These are phyloP conservation scores for Pangasius djambal DNA, from an alignment of 2,797 vertebrate genomes.

Conservation along the genomic window DNA sequence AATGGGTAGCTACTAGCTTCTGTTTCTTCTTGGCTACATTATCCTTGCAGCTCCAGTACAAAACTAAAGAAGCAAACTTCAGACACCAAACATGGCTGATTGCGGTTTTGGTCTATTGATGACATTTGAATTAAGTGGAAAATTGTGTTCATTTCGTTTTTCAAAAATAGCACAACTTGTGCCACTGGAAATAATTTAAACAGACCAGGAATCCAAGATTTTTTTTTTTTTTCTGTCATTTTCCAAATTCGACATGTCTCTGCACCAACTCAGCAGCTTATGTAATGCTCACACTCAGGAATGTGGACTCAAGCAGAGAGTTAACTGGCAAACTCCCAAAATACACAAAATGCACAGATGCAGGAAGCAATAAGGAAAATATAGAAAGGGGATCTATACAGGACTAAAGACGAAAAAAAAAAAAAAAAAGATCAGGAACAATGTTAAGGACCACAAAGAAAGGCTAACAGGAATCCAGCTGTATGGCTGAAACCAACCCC, in stretches of 20 bases:
- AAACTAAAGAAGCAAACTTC: neutral
- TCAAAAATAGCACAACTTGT: neutral
- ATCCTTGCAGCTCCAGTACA: neutral
- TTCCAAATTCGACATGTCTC: neutral
- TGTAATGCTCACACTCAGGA: slow-evolving; percentile 16
- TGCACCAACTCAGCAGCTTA: slow-evolving; percentile 4
- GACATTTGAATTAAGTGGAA: neutral
- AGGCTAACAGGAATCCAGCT: neutral
- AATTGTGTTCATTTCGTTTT: neutral
- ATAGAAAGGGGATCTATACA: neutral
- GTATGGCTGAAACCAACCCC: neutral
- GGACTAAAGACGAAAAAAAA: neutral
- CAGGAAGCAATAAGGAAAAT: neutral
- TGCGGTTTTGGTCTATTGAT: neutral
- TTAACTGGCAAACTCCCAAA: slow-evolving; percentile 13
- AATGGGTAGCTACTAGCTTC: neutral
- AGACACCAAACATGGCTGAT: neutral
- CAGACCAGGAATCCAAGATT: neutral
- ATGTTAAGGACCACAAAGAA: neutral
- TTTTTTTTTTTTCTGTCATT: neutral
- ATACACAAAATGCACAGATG: slow-evolving; percentile 19
- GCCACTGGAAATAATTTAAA: neutral
- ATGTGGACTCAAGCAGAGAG: slow-evolving; percentile 4
- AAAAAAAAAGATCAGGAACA: too few species aligned
- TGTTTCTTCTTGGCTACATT: neutral